Percentiles rank a stretch among this genome's conserved stretches.
These are phyloP conservation scores for Glyphotaelius pellucidus DNA, from an alignment of 2,888 invertebrate species.

Conservation along the genomic window DNA sequence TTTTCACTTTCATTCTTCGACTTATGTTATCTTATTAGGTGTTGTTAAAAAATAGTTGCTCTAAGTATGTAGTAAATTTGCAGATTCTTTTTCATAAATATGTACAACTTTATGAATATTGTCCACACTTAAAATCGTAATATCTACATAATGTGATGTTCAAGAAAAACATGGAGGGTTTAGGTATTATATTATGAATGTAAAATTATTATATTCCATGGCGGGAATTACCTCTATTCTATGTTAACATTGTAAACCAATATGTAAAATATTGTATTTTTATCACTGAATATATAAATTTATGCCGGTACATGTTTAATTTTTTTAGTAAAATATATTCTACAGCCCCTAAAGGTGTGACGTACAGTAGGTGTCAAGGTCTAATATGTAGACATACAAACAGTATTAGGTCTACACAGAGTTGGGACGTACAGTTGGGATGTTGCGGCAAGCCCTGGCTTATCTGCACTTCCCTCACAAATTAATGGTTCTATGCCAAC, in stretches of 20 bases:
- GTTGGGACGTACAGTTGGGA: no score
- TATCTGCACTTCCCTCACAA: not conserved
- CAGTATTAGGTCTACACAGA: no score
- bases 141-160: not conserved
- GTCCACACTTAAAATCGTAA: not conserved
- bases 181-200: not conserved
- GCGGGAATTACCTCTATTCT: not conserved
- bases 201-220: not conserved
- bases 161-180: not conserved
- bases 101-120: not conserved
- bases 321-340: not conserved
- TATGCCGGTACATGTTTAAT: not conserved
- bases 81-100: not conserved
- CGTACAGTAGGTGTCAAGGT: no score
- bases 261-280: conserved; percentile 31
- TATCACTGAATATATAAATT: conserved; percentile 21
- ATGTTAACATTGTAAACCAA: not conserved
- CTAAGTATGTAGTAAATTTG: not conserved
- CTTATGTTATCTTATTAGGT: not conserved
- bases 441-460: not conserved
- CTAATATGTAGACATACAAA: no score
- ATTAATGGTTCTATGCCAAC: no score
- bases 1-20: not conserved
- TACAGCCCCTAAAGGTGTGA: not conserved
- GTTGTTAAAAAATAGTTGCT: not conserved